phyloP scores from a whole-genome alignment of 2,797 vertebrate species.

The Morus bassanus region DNA sequence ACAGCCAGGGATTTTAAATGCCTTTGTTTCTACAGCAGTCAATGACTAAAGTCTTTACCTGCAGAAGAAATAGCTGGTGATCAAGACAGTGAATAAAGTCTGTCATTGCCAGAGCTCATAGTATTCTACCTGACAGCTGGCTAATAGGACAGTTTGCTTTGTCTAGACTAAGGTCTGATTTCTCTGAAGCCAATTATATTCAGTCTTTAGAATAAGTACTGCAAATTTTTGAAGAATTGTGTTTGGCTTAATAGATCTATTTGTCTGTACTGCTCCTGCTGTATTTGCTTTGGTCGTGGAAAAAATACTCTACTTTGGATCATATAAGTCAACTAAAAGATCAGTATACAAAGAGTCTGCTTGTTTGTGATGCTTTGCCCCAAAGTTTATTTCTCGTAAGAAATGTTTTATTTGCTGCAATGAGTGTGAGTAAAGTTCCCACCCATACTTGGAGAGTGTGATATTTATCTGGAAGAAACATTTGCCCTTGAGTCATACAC shows the following conservation, averaged over 20 bases:
- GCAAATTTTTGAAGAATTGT: conserved; percentile 6
- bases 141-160: conserved; percentile 13
- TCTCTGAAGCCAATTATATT: not conserved
- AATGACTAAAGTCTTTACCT: not conserved
- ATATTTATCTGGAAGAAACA: not conserved
- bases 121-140: not conserved
- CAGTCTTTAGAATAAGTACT: conserved; percentile 8
- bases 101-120: not conserved
- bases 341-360: conserved; percentile 24
- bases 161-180: conserved; percentile 7
- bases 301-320: conserved; percentile 47
- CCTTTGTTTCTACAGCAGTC: not conserved
- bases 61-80: not conserved
- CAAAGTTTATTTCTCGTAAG: not conserved
- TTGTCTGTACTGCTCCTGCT: conserved; percentile 53
- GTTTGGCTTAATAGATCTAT: conserved; percentile 37
- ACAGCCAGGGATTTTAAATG: not conserved
- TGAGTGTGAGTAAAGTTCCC: not conserved
- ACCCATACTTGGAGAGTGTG: not conserved
- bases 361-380: conserved; percentile 60
- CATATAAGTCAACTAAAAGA: conserved; percentile 52
- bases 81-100: not conserved
- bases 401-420: not conserved
- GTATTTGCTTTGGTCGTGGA: conserved; percentile 62
- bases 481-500: not conserved